Conservation (phyloP, 2,113 vertebrate genomes). For the Larimichthys crocea region DNA sequence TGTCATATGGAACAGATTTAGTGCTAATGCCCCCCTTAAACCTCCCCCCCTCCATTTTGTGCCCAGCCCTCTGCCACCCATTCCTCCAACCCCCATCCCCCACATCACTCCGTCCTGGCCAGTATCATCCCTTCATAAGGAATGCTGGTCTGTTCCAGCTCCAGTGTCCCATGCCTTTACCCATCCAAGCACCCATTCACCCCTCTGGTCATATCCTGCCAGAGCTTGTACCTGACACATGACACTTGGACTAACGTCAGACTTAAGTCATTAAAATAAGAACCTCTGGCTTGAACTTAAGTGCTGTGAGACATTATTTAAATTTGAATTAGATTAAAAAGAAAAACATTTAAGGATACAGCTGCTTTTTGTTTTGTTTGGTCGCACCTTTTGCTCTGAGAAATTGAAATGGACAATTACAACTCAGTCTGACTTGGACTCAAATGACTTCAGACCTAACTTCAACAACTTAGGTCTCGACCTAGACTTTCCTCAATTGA, state of each 20-base stretch:
- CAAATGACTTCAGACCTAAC: background rate
- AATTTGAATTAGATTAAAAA: background rate
- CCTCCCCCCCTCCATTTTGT: constrained; percentile 48
- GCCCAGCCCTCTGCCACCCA: constrained; percentile 64
- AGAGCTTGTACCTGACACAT: background rate
- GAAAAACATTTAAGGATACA: too few relatives aligned
- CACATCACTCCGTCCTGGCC: constrained; percentile 43
- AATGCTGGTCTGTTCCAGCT: constrained; percentile 83
- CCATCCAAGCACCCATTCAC: constrained; percentile 25
- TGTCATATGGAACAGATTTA: constrained; percentile 98
- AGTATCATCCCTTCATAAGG: constrained; percentile 84
- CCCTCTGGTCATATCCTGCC: background rate
- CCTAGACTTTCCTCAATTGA: background rate
- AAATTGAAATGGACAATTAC: background rate
- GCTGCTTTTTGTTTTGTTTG: too few relatives aligned
- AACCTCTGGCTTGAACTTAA: background rate
- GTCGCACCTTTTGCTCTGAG: background rate
- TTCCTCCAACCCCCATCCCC: constrained; percentile 57
- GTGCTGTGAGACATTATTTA: background rate
- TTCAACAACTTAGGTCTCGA: background rate
- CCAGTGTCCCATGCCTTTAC: constrained; percentile 46
- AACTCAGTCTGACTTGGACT: background rate
- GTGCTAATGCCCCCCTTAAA: constrained; percentile 79
- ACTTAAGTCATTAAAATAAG: constrained; percentile 18
- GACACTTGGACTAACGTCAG: background rate